Percentiles rank a stretch among this genome's conserved stretches.
Evolutionary conservation across 2,113 vertebrate genomes (phyloP).

Genomic region (Callorhinus ursinus): DNA sequence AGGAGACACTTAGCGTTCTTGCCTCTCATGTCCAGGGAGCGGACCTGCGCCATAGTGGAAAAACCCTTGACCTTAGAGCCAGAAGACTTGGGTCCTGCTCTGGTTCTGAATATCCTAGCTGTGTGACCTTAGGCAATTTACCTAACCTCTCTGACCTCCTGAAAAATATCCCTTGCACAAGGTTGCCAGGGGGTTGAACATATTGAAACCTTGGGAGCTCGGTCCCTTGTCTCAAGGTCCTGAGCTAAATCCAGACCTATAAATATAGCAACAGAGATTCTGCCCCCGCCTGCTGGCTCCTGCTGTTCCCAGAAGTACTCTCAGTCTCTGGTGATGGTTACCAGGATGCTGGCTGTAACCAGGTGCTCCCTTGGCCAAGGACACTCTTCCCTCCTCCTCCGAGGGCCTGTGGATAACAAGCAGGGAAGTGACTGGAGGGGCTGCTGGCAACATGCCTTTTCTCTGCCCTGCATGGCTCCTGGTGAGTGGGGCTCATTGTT

Average conservation of each 20-base stretch:
- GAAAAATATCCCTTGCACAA: background rate
- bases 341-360: constrained; percentile 41
- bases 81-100: background rate
- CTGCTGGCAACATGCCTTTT: background rate
- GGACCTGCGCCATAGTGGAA: background rate
- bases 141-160: background rate
- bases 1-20: background rate
- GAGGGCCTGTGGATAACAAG: background rate
- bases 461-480: constrained; percentile 2
- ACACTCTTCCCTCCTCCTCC: background rate
- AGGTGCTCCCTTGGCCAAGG: constrained; percentile 31
- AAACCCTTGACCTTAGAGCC: background rate
- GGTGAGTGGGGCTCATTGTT: background rate
- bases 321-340: constrained; percentile 49
- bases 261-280: constrained; percentile 61
- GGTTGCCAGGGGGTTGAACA: constrained; percentile 1
- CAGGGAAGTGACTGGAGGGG: background rate
- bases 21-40: background rate
- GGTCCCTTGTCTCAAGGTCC: constrained; percentile 57
- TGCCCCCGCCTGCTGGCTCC: constrained; percentile 50
- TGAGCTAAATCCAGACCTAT: constrained; percentile 66
- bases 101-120: background rate
- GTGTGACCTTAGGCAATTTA: background rate
- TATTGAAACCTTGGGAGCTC: background rate
- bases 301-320: constrained; percentile 60